Percentiles rank a stretch among this genome's conserved stretches.
Evolutionary conservation across 2,888 invertebrate species (phyloP).

Genomic region (Melanargia galathea): DNA sequence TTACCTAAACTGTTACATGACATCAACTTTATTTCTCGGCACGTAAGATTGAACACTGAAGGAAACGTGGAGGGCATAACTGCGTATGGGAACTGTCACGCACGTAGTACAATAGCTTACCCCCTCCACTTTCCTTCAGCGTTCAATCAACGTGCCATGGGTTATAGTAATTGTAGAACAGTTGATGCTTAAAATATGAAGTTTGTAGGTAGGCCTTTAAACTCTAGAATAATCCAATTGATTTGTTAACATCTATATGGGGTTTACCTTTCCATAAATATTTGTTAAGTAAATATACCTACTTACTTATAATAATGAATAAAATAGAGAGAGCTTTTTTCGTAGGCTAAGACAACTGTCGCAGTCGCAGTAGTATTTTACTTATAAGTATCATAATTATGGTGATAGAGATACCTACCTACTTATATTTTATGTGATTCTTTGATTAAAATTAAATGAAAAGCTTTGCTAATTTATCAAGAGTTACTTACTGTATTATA

Average conservation of each 20-base stretch:
- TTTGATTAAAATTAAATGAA: neutral
- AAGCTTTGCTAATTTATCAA: neutral
- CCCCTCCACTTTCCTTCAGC: too few relatives aligned
- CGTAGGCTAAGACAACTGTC: neutral
- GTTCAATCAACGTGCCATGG: too few relatives aligned
- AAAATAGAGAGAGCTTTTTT: neutral
- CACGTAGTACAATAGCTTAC: too few relatives aligned
- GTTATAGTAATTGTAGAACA: neutral
- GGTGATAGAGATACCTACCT: too few relatives aligned
- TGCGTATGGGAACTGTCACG: too few relatives aligned
- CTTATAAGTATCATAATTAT: too few relatives aligned
- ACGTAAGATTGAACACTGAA: too few relatives aligned
- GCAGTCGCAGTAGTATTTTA: too few relatives aligned
- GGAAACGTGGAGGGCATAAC: too few relatives aligned
- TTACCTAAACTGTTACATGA: neutral
- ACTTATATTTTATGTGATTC: neutral
- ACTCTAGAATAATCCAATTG: neutral
- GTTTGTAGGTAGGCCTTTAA: neutral
- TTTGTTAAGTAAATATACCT: neutral
- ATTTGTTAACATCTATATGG: neutral
- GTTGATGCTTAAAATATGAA: constrained; percentile 3
- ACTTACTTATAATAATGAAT: neutral
- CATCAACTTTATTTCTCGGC: too few relatives aligned
- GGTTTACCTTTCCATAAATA: constrained; percentile 1
- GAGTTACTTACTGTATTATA: too few relatives aligned